phyloP scores from a whole-genome alignment of 1,140 invertebrate species.

The Oppia nitens region DNA sequence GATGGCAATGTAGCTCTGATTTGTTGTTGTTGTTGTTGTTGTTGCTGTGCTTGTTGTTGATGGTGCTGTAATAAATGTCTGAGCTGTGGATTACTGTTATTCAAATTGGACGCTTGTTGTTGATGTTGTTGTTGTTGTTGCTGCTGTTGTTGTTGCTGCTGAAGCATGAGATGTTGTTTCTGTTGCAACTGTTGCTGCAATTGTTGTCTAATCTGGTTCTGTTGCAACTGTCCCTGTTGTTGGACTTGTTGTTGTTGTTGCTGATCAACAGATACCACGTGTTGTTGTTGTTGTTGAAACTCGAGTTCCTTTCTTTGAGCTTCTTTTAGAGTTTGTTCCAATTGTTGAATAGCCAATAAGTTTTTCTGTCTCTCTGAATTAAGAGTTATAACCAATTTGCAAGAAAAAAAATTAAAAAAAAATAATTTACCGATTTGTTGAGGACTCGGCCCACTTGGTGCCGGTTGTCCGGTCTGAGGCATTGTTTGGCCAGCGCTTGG shows the following conservation, averaged over 20 bases:
- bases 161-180: conserved; percentile 12
- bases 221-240: conserved; percentile 13
- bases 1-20: neutral
- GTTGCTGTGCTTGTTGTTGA: neutral
- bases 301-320: conserved; percentile 59
- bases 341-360: conserved; percentile 41
- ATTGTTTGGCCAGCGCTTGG: neutral
- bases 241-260: conserved; percentile 16
- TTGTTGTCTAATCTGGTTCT: conserved; percentile 8
- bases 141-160: conserved; percentile 16
- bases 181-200: conserved; percentile 4
- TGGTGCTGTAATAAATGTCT: conserved; percentile 21
- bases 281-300: conserved; percentile 35
- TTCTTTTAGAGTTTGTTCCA: conserved; percentile 51
- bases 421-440: neutral
- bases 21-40: conserved; percentile 14
- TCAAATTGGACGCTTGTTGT: conserved; percentile 11
- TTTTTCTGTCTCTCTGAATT: conserved; percentile 43
- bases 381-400: neutral
- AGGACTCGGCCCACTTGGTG: neutral
- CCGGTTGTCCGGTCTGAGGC: neutral
- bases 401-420: neutral
- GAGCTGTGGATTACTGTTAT: conserved; percentile 18
- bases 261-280: neutral
- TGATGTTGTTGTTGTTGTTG: conserved; percentile 18